These are phyloP conservation scores for Argyresthia albistria DNA, from an alignment of 2,888 invertebrate species.

Conservation along the genomic window DNA sequence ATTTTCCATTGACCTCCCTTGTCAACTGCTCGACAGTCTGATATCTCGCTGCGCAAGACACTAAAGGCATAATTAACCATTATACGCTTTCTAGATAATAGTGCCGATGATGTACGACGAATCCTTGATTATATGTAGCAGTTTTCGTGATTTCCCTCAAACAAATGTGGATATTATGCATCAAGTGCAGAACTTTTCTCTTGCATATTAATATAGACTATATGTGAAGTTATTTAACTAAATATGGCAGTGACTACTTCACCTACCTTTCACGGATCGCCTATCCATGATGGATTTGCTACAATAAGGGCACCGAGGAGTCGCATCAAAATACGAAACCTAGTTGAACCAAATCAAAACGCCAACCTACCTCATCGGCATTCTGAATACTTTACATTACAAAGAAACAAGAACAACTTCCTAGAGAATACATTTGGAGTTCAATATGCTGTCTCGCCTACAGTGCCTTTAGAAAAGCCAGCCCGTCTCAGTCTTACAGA, in stretches of 20 bases:
- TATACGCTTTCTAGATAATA: slow-evolving; percentile 39
- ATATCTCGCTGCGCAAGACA: slow-evolving; percentile 16
- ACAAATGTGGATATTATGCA: neutral
- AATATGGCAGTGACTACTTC: slow-evolving; percentile 60
- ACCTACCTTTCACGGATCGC: slow-evolving; percentile 61
- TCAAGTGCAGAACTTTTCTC: neutral
- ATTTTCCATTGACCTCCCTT: slow-evolving; percentile 20
- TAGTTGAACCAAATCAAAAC: slow-evolving; percentile 54
- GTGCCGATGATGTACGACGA: slow-evolving; percentile 13
- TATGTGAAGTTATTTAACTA: neutral
- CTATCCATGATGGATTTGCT: slow-evolving; percentile 89
- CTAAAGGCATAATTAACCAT: slow-evolving; percentile 33
- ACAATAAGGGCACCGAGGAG: slow-evolving; percentile 81
- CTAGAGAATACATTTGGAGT: slow-evolving; percentile 51
- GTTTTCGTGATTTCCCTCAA: neutral
- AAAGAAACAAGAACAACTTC: slow-evolving; percentile 52
- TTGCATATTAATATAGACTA: neutral
- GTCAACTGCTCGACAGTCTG: slow-evolving; percentile 2
- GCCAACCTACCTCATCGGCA: slow-evolving; percentile 61
- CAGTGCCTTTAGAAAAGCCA: slow-evolving; percentile 31
- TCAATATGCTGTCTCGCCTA: slow-evolving; percentile 39
- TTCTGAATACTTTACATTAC: slow-evolving; percentile 65
- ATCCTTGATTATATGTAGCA: slow-evolving; percentile 3
- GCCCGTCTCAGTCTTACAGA: slow-evolving; percentile 56
- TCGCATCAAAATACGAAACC: slow-evolving; percentile 59